phyloP scores from a whole-genome alignment of 2,113 vertebrate species.

The Pavo muticus region DNA sequence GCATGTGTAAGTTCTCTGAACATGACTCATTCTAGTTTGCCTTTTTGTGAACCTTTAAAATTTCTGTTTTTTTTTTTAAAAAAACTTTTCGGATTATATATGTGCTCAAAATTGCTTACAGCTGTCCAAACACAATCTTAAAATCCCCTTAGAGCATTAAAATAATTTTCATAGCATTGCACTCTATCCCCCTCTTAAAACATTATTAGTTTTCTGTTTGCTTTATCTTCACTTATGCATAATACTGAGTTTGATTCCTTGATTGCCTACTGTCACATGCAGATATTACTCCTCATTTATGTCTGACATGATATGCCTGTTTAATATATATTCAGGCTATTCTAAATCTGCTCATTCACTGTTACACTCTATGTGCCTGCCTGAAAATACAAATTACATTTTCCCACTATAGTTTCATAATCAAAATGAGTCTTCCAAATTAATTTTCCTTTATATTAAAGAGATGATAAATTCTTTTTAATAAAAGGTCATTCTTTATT shows the following conservation, averaged over 20 bases:
- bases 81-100: neutral
- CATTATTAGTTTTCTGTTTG: conserved; percentile 12
- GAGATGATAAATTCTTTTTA: neutral
- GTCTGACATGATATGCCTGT: neutral
- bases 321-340: neutral
- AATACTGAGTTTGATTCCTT: neutral
- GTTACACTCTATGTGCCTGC: neutral
- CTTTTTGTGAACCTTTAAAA: conserved; percentile 24
- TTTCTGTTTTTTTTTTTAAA: neutral
- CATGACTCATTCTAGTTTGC: neutral
- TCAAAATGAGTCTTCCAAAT: neutral
- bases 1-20: neutral
- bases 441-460: neutral
- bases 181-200: neutral
- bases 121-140: conserved; percentile 51
- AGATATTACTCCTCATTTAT: neutral
- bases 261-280: neutral
- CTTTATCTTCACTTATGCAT: neutral
- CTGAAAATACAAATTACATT: neutral
- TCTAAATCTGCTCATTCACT: neutral
- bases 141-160: conserved; percentile 31
- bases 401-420: neutral
- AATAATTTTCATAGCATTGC: conserved; percentile 26
- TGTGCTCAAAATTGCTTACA: conserved; percentile 24
- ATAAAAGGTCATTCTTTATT: neutral